A percentile compares a stretch with the other conserved stretches of the same genome.
These are phyloP conservation scores for Drosophila rellima DNA, from an alignment of 2,888 invertebrate species.

Conservation along the genomic window DNA sequence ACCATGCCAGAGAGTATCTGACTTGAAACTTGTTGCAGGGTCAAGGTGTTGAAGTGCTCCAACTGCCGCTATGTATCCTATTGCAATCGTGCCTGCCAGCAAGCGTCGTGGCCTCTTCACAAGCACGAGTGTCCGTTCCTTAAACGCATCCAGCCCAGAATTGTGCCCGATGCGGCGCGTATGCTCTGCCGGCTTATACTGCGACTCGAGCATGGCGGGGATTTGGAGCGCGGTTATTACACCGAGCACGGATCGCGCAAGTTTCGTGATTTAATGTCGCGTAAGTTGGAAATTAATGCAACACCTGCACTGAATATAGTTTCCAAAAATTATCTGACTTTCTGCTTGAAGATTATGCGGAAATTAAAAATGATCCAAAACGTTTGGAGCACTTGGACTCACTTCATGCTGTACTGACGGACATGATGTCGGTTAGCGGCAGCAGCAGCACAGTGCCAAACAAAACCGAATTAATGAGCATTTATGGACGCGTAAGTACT, in stretches of 20 bases:
- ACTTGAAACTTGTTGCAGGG: conserved; percentile 85
- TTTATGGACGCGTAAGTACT: conserved; percentile 93
- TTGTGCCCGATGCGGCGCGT: conserved; percentile 93
- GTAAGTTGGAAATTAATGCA: conserved; percentile 87
- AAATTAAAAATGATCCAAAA: conserved; percentile 91
- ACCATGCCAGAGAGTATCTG: background rate
- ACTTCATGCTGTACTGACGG: conserved; percentile 90
- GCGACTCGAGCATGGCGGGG: conserved; percentile 88
- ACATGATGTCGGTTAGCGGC: conserved; percentile 88
- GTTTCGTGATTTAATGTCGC: conserved; percentile 96
- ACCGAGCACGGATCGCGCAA: conserved; percentile 90
- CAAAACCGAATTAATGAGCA: conserved; percentile 91
- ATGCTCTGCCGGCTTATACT: conserved; percentile 91
- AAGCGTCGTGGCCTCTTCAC: conserved; percentile 92
- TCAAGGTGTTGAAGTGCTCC: conserved; percentile 92
- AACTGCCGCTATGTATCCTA: conserved; percentile 94
- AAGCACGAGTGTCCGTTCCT: conserved; percentile 93
- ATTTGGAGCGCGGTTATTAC: conserved; percentile 89
- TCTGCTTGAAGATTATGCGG: conserved; percentile 89
- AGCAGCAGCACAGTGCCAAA: conserved; percentile 89
- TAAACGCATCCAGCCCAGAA: conserved; percentile 90
- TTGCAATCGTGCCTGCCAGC: conserved; percentile 93
- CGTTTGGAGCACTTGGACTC: conserved; percentile 93
- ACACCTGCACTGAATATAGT: background rate
- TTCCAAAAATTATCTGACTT: background rate